Evolutionary conservation across 2,888 invertebrate genomes (phyloP).

Genomic region (Globia sparganii): DNA sequence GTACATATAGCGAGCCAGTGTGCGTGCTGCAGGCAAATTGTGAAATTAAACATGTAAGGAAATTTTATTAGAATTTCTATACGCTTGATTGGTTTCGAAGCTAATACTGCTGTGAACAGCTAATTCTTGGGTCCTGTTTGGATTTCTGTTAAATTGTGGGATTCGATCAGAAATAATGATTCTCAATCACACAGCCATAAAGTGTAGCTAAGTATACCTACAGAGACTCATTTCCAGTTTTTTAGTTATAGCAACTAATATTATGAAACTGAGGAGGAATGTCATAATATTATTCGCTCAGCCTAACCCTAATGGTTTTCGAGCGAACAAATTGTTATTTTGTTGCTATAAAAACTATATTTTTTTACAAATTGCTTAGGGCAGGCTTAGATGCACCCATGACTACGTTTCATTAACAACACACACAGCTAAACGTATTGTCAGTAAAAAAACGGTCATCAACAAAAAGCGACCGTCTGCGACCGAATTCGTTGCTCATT

Average conservation of each 20-base stretch:
- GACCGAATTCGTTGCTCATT: conserved; percentile 46
- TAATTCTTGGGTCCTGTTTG: conserved; percentile 19
- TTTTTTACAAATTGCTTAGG: not conserved
- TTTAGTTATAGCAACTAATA: not conserved
- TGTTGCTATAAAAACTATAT: not conserved
- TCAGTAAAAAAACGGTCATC: not conserved
- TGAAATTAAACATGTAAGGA: conserved; percentile 53
- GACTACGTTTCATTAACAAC: not conserved
- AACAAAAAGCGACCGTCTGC: not conserved
- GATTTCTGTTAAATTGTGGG: not conserved
- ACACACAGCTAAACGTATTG: not conserved
- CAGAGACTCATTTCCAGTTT: not conserved
- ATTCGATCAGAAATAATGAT: conserved; percentile 4
- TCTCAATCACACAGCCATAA: not conserved
- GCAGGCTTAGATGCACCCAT: not conserved
- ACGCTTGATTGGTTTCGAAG: conserved; percentile 29
- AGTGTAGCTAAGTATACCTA: not conserved
- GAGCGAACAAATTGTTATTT: not conserved
- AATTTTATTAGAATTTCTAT: conserved; percentile 39
- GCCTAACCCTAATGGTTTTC: not conserved
- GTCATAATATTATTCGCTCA: not conserved
- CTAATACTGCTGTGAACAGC: conserved; percentile 33
- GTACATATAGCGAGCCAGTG: conserved; percentile 25
- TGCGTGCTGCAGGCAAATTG: conserved; percentile 52
- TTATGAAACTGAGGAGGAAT: not conserved